Evolutionary conservation across 2,113 vertebrate species (phyloP).

Genomic region (Triplophysa rosa): DNA sequence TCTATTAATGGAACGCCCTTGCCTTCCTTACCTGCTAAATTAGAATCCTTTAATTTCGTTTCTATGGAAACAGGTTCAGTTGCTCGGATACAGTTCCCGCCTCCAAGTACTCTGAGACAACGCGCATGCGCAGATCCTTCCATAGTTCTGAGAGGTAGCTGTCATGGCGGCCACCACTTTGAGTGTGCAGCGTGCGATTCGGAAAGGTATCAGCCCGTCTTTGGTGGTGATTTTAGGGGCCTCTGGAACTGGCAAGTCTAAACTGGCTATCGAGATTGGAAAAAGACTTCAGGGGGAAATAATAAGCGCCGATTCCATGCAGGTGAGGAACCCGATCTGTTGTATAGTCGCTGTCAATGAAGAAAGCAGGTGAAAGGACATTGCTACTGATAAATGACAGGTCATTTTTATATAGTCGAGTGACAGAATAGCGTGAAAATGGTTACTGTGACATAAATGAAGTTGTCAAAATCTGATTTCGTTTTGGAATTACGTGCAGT

Average conservation of each 20-base stretch:
- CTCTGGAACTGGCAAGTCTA: constrained; percentile 90
- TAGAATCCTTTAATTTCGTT: constrained; percentile 39
- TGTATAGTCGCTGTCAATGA: neutral
- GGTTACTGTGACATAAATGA: neutral
- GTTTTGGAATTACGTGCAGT: neutral
- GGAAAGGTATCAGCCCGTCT: constrained; percentile 65
- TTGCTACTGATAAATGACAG: constrained; percentile 10
- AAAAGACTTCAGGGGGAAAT: constrained; percentile 84
- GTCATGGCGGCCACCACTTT: constrained; percentile 75
- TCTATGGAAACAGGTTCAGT: constrained; percentile 61
- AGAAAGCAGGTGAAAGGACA: constrained; percentile 12
- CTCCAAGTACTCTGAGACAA: neutral
- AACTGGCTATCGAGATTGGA: constrained; percentile 86
- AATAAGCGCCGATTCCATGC: constrained; percentile 94
- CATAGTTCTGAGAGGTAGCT: constrained; percentile 25
- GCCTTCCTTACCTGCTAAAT: neutral
- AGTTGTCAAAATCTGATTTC: neutral
- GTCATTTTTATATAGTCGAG: neutral
- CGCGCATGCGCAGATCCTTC: constrained; percentile 63
- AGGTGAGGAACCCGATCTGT: constrained; percentile 73
- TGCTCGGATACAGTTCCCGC: constrained; percentile 62
- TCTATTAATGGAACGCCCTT: constrained; percentile 14
- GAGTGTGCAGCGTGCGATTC: constrained; percentile 56
- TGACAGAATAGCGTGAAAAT: neutral
- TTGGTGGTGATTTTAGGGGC: constrained; percentile 89